phyloP scores from a whole-genome alignment of 2,113 vertebrate genomes.

The Coturnix japonica region DNA sequence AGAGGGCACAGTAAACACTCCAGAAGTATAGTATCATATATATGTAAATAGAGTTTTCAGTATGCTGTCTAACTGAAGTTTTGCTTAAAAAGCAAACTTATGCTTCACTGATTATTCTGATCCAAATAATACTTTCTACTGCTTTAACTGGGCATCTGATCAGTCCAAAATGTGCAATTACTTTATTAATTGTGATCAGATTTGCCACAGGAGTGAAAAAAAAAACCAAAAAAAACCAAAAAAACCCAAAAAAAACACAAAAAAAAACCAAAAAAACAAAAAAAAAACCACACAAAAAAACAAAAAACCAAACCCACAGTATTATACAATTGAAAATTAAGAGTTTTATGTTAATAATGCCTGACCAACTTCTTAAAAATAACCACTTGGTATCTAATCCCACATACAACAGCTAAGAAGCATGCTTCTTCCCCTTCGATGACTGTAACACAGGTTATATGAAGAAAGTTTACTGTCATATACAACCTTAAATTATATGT shows the following conservation, averaged over 20 bases:
- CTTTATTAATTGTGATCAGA: neutral
- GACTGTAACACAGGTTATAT: neutral
- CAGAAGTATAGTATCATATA: neutral
- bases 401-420: neutral
- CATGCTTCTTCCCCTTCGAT: neutral
- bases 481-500: neutral
- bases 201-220: neutral
- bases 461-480: neutral
- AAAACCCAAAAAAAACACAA: too few species aligned
- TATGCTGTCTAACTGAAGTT: neutral
- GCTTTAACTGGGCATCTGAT: neutral
- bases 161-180: neutral
- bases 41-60: neutral
- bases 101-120: neutral
- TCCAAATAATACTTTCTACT: conserved; percentile 4
- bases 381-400: neutral
- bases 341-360: neutral
- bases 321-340: neutral
- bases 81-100: conserved; percentile 23
- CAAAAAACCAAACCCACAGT: too few species aligned
- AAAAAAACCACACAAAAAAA: too few species aligned
- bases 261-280: too few species aligned
- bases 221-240: too few species aligned
- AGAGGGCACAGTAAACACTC: neutral
- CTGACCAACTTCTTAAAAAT: neutral